These are phyloP conservation scores for Arbacia lixula DNA, from an alignment of 53 echinoderm and acorn worm species.

Conservation along the genomic window DNA sequence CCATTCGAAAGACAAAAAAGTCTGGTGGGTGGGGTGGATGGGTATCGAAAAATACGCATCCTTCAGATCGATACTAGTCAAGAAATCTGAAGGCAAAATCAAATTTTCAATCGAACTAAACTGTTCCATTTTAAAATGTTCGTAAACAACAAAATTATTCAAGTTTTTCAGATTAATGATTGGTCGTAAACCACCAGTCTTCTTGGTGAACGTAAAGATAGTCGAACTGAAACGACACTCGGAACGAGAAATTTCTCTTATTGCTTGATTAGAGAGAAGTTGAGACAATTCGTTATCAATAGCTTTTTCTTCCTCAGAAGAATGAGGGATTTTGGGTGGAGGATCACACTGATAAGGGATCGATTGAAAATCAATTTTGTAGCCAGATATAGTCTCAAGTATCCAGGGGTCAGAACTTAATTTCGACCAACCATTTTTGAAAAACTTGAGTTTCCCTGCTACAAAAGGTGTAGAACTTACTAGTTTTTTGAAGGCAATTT, in stretches of 20 bases:
- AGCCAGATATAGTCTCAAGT: neutral
- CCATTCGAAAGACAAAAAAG: no score
- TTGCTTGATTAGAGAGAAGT: neutral
- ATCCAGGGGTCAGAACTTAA: constrained; percentile 8
- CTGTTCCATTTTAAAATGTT: no score
- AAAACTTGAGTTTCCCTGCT: constrained; percentile 30
- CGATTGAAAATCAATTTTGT: constrained; percentile 3
- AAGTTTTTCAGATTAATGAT: no score
- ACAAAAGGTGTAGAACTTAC: constrained; percentile 18
- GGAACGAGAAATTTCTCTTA: neutral
- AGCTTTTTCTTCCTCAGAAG: neutral
- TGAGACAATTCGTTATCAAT: neutral
- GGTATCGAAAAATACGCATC: constrained; percentile 13
- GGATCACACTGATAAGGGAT: neutral
- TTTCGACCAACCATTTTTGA: constrained; percentile 19
- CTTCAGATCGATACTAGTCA: constrained; percentile 17
- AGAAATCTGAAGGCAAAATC: no score
- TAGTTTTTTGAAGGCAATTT: neutral
- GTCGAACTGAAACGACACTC: no score
- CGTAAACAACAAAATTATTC: no score
- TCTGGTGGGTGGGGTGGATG: no score
- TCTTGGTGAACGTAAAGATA: no score
- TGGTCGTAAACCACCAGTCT: no score
- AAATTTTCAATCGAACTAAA: no score
- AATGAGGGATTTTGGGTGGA: neutral